Percentiles rank a stretch among this genome's conserved stretches.
These are phyloP conservation scores for Meganola albula DNA, from an alignment of 2,888 invertebrate species.

Conservation along the genomic window DNA sequence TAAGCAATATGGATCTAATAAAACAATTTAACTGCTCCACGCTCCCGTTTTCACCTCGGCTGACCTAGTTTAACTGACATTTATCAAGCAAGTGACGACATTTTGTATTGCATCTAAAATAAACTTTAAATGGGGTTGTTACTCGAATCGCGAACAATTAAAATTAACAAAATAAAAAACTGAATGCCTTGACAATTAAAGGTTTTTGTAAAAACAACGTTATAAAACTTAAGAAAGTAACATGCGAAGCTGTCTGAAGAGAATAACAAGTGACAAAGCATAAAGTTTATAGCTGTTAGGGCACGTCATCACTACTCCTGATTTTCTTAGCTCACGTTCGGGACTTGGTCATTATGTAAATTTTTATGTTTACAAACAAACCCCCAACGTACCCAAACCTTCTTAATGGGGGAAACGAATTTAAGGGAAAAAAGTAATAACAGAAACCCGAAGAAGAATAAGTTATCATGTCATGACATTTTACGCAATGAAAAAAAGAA, in stretches of 20 bases:
- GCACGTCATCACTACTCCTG: conserved; percentile 6
- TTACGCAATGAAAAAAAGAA: background rate
- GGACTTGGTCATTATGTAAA: conserved; percentile 32
- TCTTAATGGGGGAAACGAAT: conserved; percentile 7
- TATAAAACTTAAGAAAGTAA: no score
- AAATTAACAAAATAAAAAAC: no score
- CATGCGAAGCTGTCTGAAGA: background rate
- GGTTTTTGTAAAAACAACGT: no score
- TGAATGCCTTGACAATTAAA: no score
- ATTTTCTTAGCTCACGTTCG: conserved; percentile 22
- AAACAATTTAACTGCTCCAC: conserved; percentile 41
- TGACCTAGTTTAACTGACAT: conserved; percentile 58
- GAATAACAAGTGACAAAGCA: conserved; percentile 16
- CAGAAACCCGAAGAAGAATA: conserved; percentile 10
- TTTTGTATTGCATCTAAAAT: conserved; percentile 43
- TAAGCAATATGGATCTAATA: conserved; percentile 39
- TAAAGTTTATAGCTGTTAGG: no score
- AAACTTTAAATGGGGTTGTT: conserved; percentile 27
- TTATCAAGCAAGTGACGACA: conserved; percentile 45
- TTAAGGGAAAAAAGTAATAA: conserved; percentile 12
- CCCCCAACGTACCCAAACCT: conserved; percentile 1
- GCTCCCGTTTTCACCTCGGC: conserved; percentile 44
- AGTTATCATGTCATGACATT: conserved; percentile 7
- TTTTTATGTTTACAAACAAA: conserved; percentile 16
- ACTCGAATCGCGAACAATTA: no score